Percentiles rank a stretch among this genome's conserved stretches.
These are phyloP conservation scores for Ectemnius continuus DNA, from an alignment of 2,888 invertebrate species.

Conservation along the genomic window DNA sequence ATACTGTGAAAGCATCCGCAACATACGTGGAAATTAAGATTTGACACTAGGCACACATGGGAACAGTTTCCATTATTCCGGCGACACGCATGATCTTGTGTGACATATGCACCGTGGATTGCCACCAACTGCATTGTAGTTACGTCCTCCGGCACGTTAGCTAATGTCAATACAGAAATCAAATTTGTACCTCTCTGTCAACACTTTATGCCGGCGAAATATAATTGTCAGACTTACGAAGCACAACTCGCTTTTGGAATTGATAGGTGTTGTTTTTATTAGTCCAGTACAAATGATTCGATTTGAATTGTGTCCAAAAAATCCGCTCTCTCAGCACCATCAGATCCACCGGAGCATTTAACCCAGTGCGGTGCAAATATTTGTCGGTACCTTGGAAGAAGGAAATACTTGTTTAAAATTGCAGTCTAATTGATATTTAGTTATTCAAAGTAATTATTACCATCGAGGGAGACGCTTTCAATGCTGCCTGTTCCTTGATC, in stretches of 20 bases:
- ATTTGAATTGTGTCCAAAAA: constrained; percentile 84
- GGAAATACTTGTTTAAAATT: background rate
- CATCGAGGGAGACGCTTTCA: constrained; percentile 82
- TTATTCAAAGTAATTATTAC: constrained; percentile 66
- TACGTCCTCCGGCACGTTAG: constrained; percentile 35
- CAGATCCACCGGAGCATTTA: constrained; percentile 80
- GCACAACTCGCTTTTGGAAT: constrained; percentile 67
- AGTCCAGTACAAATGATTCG: constrained; percentile 82
- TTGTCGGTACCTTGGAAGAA: constrained; percentile 72
- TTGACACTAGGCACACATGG: constrained; percentile 84
- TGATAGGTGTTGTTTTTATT: constrained; percentile 77
- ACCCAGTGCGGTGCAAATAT: constrained; percentile 73
- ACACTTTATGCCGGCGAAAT: background rate
- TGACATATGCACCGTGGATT: constrained; percentile 71
- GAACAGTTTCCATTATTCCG: constrained; percentile 84
- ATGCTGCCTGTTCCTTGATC: constrained; percentile 84
- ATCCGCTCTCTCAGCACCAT: constrained; percentile 82
- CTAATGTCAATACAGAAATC: constrained; percentile 1
- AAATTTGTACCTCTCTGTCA: background rate
- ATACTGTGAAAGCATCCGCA: background rate
- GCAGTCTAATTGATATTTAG: constrained; percentile 17
- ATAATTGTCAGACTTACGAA: constrained; percentile 68
- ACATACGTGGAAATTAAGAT: constrained; percentile 49
- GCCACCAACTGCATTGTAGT: constrained; percentile 79
- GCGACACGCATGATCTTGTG: constrained; percentile 81